These are phyloP conservation scores for Meloidogyne exigua DNA, from an alignment of 1,140 invertebrate species.

Conservation along the genomic window DNA sequence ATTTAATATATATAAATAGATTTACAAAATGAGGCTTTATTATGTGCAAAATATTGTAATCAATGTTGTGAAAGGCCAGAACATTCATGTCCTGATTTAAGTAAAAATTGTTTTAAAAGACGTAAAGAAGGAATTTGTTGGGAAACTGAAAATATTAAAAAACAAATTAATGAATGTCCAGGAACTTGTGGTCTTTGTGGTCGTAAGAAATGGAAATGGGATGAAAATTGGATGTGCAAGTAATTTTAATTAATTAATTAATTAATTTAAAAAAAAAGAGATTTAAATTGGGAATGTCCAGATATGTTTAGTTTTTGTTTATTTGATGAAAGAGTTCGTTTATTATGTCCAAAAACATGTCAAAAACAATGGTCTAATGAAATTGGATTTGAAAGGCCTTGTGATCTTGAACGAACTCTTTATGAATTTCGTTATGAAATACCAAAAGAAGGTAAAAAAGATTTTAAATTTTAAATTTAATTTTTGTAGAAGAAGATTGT, in stretches of 20 bases:
- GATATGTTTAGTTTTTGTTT: slow-evolving; percentile 1
- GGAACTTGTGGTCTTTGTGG: slow-evolving; percentile 10
- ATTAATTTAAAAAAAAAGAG: not conserved
- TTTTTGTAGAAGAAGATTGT: slow-evolving; percentile 11
- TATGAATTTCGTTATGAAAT: slow-evolving; percentile 11
- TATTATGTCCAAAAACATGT: slow-evolving; percentile 10
- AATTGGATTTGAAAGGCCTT: not conserved
- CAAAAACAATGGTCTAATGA: not conserved
- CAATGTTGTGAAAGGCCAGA: not conserved
- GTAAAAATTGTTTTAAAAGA: not conserved
- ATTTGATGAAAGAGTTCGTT: slow-evolving; percentile 4
- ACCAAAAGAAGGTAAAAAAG: slow-evolving; percentile 9
- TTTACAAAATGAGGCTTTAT: slow-evolving; percentile 8
- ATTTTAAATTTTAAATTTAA: not conserved
- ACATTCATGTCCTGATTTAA: slow-evolving; percentile 7
- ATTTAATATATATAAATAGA: not conserved
- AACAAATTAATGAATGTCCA: not conserved
- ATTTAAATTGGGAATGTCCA: not conserved
- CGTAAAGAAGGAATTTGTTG: slow-evolving; percentile 6
- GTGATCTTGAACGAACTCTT: not conserved
- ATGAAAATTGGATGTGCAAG: slow-evolving; percentile 12
- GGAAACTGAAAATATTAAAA: not conserved
- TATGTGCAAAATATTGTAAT: slow-evolving; percentile 9
- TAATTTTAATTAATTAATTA: not conserved
- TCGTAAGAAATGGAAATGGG: not conserved